Evolutionary conservation across 2,113 vertebrate genomes (phyloP).

Genomic region (Helogale parvula): DNA sequence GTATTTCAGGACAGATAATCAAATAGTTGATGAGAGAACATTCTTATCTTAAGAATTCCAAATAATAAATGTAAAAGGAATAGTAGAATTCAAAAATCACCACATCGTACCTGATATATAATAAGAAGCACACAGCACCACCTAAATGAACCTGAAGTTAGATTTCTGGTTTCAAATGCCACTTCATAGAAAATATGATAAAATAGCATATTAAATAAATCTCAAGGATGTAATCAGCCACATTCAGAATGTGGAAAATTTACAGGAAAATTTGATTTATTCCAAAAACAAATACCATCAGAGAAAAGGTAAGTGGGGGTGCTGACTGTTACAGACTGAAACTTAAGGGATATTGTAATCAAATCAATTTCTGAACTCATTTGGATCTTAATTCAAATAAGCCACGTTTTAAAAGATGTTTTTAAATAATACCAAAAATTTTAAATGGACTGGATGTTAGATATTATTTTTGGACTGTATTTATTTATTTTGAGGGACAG

Average conservation of each 20-base stretch:
- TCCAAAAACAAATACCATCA: not conserved
- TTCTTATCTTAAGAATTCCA: not conserved
- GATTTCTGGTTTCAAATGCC: not conserved
- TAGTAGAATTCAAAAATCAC: not conserved
- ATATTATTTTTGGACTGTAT: too few species aligned
- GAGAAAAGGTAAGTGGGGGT: not conserved
- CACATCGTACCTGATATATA: not conserved
- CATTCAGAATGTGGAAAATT: not conserved
- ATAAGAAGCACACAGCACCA: not conserved
- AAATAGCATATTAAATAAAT: slow-evolving; percentile 27
- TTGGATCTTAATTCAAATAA: slow-evolving; percentile 15
- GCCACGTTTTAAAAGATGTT: not conserved
- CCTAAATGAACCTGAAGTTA: not conserved
- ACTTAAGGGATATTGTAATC: not conserved
- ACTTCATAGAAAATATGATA: not conserved
- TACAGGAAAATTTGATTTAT: not conserved
- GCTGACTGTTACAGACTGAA: not conserved
- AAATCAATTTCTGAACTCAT: not conserved
- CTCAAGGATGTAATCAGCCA: not conserved
- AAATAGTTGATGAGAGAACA: not conserved
- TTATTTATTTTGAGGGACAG: too few species aligned
- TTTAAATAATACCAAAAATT: not conserved
- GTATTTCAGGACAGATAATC: not conserved
- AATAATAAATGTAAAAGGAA: slow-evolving; percentile 19
- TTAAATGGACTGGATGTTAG: not conserved